phyloP scores from a whole-genome alignment of 2,888 invertebrate species.

The Pemphredon lugubris region DNA sequence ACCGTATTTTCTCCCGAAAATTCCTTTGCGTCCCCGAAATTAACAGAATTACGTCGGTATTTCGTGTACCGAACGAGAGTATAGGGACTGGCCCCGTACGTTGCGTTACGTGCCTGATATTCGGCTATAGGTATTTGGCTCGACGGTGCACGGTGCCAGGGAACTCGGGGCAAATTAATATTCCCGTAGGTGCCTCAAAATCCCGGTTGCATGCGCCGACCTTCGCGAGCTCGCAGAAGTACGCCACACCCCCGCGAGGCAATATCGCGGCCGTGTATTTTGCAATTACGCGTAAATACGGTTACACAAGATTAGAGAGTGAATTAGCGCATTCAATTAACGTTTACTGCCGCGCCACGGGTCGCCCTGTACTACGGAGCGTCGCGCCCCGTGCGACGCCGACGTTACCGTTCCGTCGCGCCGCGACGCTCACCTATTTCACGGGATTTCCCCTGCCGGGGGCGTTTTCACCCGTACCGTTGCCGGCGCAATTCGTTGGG shows the following conservation, averaged over 20 bases:
- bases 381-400: slow-evolving; percentile 10
- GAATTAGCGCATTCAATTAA: slow-evolving; percentile 80
- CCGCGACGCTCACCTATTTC: slow-evolving; percentile 69
- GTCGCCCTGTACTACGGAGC: slow-evolving; percentile 17
- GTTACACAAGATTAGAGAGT: slow-evolving; percentile 76
- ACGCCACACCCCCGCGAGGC: slow-evolving; percentile 46
- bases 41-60: slow-evolving; percentile 30
- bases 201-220: slow-evolving; percentile 36
- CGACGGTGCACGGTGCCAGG: slow-evolving; percentile 2
- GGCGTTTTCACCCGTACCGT: slow-evolving; percentile 28
- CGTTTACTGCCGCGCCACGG: slow-evolving; percentile 71
- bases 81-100: slow-evolving; percentile 34
- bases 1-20: neutral
- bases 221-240: slow-evolving; percentile 48
- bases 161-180: slow-evolving; percentile 63
- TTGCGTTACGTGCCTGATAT: slow-evolving; percentile 54
- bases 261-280: slow-evolving; percentile 74
- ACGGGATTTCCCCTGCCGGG: slow-evolving; percentile 67
- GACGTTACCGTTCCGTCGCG: slow-evolving; percentile 45
- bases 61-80: slow-evolving; percentile 9
- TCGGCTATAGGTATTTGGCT: slow-evolving; percentile 30
- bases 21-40: neutral
- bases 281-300: slow-evolving; percentile 77
- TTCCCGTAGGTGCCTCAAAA: slow-evolving; percentile 61
- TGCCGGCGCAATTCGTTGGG: slow-evolving; percentile 48